Base-by-base conservation (phyloP, 2,888 invertebrate species). In the Leptopilina syphax region DNA sequence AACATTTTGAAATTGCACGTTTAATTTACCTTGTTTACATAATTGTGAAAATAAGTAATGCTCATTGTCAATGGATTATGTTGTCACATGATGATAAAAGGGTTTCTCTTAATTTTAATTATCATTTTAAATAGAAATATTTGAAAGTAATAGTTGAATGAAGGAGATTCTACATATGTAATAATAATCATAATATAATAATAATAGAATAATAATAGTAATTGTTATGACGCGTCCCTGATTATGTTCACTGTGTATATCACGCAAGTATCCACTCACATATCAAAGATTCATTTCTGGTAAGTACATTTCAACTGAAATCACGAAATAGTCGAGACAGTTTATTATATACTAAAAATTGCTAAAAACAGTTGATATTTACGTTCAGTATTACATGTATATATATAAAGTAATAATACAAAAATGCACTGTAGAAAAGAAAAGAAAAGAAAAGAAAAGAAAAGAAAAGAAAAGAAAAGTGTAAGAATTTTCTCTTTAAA, bases 211-310 rank as follows among this genome's bases (percentile, higher is more conserved):
- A 34, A 34, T 34, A 34, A 63, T 63, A 63, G 27, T 79, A 80
- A 79, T 86, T 85, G 84, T 87, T 87, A 86, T 86, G 85, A 87
- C 87, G 87, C 86, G 84, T 89, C 88, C 88, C 90, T 91, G 90
- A 90, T 91, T 89, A 89, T 88, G 88, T 90, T 89, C 81, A 87
- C 87, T 87, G 86, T 88, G 89, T 90, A 90, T 90, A 90, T 91
- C 90, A 89, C 90, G 88, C 80, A 34, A 34, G 34, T 34, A 44
- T 73, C 79, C 76, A 77, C 80, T 82, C 77, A 77, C 76, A 80
- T 50, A 50, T 50, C 50, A 50, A 50, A 10, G 50, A 50, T 65
- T 79, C 73, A 67, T 82, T 18, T 54, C 50, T 44, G 60, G 50
- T 50, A 50, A 50, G 50, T 50, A 50, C 50, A 50, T 50, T 44